A percentile compares a stretch with the other conserved stretches of the same genome.
These are phyloP conservation scores for Henicopernis longicauda DNA, from an alignment of 2,113 vertebrate species.

Conservation along the genomic window DNA sequence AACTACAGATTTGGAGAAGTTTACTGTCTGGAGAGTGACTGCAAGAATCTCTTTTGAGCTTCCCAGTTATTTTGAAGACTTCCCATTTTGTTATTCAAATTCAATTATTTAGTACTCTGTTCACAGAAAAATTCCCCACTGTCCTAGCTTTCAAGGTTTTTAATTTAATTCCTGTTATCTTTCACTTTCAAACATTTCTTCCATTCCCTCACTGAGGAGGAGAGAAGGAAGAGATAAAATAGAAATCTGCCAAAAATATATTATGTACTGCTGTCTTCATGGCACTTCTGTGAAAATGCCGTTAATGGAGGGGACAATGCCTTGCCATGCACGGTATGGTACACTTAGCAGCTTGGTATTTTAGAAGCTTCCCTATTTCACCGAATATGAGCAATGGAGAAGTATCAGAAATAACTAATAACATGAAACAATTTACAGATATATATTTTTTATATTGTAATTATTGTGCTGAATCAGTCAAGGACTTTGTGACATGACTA, in stretches of 20 bases:
- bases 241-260: neutral
- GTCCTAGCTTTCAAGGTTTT: neutral
- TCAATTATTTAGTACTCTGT: neutral
- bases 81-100: neutral
- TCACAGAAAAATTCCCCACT: neutral
- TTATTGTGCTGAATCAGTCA: neutral
- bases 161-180: neutral
- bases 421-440: neutral
- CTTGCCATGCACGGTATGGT: neutral
- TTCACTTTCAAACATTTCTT: neutral
- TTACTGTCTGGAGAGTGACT: neutral
- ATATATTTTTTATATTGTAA: neutral
- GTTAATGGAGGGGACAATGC: slow-evolving; percentile 25
- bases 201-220: neutral
- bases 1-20: neutral
- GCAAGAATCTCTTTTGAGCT: neutral
- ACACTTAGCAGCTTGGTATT: slow-evolving; percentile 27
- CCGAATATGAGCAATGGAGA: slow-evolving; percentile 52
- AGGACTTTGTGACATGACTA: neutral
- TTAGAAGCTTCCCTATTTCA: slow-evolving; percentile 55
- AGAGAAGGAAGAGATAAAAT: neutral
- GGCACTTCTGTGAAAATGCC: slow-evolving; percentile 1
- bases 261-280: neutral
- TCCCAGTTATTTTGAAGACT: neutral
- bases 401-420: slow-evolving; percentile 30